Conservation (phyloP, 37 sponge, comb jelly and placozoan genomes). For the Cladorhizidae sp. region DNA sequence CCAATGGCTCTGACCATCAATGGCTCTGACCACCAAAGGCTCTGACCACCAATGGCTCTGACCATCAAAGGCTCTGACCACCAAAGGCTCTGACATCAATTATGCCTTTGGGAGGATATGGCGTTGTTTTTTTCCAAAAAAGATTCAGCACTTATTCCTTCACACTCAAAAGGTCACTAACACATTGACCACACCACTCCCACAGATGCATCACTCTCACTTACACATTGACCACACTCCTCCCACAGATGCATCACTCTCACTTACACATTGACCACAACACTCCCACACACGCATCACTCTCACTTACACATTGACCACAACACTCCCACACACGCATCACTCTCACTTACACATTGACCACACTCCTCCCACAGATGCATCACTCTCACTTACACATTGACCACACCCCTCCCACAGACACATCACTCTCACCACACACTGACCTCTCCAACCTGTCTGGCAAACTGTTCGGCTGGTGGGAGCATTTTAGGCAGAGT, state of each 20-base stretch:
- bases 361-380: background rate
- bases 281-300: background rate
- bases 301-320: background rate
- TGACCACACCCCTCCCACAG: background rate
- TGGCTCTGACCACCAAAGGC: too few species aligned
- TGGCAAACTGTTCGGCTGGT: constrained; percentile 42
- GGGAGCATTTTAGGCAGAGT: constrained; percentile 61
- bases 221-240: background rate
- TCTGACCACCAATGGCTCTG: too few species aligned
- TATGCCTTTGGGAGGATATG: too few species aligned
- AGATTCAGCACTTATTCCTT: too few species aligned
- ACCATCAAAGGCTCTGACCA: too few species aligned
- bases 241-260: background rate
- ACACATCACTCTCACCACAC: background rate
- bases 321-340: background rate
- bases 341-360: too few species aligned
- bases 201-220: background rate
- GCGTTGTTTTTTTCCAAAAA: too few species aligned
- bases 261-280: background rate
- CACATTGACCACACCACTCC: background rate
- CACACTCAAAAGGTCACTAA: too few species aligned
- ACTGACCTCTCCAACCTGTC: constrained; percentile 48
- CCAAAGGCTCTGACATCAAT: too few species aligned
- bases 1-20: too few species aligned
- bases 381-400: background rate